Base-by-base conservation (phyloP, 2,888 invertebrate genomes). In the Platerodrilus igneus region DNA sequence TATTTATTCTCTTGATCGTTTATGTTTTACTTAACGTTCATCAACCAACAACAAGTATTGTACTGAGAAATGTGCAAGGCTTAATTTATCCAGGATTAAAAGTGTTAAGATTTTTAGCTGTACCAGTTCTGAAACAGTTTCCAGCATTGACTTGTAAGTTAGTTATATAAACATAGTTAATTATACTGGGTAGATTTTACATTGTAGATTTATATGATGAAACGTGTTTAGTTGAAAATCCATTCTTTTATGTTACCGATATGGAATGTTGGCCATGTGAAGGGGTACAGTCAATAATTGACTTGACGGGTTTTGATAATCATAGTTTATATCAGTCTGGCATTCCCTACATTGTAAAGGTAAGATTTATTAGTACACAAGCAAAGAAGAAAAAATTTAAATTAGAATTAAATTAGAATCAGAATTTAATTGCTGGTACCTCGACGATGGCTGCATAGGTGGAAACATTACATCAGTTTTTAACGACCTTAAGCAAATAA, bases 191-290 rank as follows among this genome's bases (percentile, higher is more conserved):
- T n/a, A 37, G 35, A 25, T 54, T 38, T 33, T 28, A 22, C 58
- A 40, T 45, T 78, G n/a, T n/a, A n/a, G 88, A 82, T 63, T 75
- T 81, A 25, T 89, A 91, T 57, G 88, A 90, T 70, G 89, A 90
- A 67, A 82, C 84, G 57, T 91, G 90, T 62, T 69, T 91, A 20
- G 68, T 90, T 52, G 80, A 83, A 60, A 91, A 91, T 69, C 90
- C 90, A 8, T 86, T 81, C 61, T 91, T 87, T 62, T 78, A 79
- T 60, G 78, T 88, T 6, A 73, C 76, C n/a, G 84, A 86, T 56
- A 81, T 89, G 74, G 87, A 87, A 60, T 90, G 90, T 60, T 85
- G 83, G 77, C 87, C 89, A 0, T 91, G 90, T 57, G 81, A 81
- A 57, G 70, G 76, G 53, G 76, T 86, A 0, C 75, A 75, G 50